Base-by-base conservation (phyloP, 2,113 vertebrate genomes). In the Rhegmatorhina hoffmannsi region DNA sequence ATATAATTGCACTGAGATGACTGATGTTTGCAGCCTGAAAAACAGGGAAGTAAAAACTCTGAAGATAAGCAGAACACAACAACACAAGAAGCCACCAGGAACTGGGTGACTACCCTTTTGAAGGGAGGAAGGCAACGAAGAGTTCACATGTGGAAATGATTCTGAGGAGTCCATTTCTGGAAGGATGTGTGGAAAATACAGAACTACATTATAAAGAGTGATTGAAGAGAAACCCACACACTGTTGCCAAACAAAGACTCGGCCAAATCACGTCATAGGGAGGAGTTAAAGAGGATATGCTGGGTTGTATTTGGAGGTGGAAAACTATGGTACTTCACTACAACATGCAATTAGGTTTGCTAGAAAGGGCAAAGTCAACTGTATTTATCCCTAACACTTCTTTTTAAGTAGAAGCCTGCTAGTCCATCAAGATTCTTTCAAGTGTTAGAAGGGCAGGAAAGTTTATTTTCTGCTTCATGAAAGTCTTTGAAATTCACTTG, bases 141-240 rank as follows among this genome's bases (percentile, higher is more conserved):
- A 87, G 55, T 60, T 90, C 33, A 0, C 91, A 95, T 25, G 85
- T 91, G 93, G 87, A 88, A 95, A 52, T 19, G 7, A 88, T 85
- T 90, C 40, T 23, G 78, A 67, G 74, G 75, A 95, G 90, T n/a
- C 70, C 43, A 31, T 66, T 88, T 58, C 55, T 97, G 95, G 94
- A 95, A 96, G 69, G 56, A 77, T 12, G 34, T 7, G 4, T 91
- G 94, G 95, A 97, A 97, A 96, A 91, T 69, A 80, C 84, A 93
- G 50, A 92, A 29, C 58, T 83, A 14, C 75, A 64, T 63, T 29
- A 7, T 62, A 43, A 91, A 84, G n/a, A 77, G 77, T 69, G 78
- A 83, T 0, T 80, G 85, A 93, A 74, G 56, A 94, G 55, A 84
- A 91, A 53, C 82, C 85, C 74, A 13, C 4, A 7, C 3, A 0